phyloP scores from a whole-genome alignment of 2,888 invertebrate genomes.

The Patella pellucida region DNA sequence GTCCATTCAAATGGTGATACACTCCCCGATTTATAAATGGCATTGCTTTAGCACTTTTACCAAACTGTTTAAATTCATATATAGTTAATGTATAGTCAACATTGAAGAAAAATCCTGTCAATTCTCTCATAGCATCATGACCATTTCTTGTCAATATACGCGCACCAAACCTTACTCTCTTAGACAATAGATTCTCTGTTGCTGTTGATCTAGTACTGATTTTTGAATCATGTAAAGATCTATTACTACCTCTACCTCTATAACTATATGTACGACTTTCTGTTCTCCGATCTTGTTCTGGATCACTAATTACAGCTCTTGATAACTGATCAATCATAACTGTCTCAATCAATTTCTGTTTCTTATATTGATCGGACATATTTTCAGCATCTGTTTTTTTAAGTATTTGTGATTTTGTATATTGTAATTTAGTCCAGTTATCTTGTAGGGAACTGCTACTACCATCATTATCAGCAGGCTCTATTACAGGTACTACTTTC shows the following conservation, averaged over 20 bases:
- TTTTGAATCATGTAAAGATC: slow-evolving; percentile 65
- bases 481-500: slow-evolving; percentile 36
- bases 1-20: slow-evolving; percentile 54
- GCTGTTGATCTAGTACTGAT: slow-evolving; percentile 62
- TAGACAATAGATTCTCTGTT: slow-evolving; percentile 67
- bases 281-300: slow-evolving; percentile 57
- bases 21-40: slow-evolving; percentile 65
- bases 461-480: slow-evolving; percentile 37
- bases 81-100: slow-evolving; percentile 67
- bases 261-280: slow-evolving; percentile 34
- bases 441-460: slow-evolving; percentile 48
- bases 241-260: slow-evolving; percentile 55
- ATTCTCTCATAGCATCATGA: slow-evolving; percentile 68
- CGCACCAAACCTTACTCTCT: slow-evolving; percentile 67
- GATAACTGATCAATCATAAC: slow-evolving; percentile 69
- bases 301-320: slow-evolving; percentile 67
- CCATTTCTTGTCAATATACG: slow-evolving; percentile 68
- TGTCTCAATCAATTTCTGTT: slow-evolving; percentile 66
- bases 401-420: slow-evolving; percentile 49
- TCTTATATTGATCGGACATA: slow-evolving; percentile 62
- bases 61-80: slow-evolving; percentile 70
- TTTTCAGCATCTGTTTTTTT: slow-evolving; percentile 64
- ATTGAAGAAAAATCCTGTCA: slow-evolving; percentile 70
- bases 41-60: slow-evolving; percentile 70
- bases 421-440: slow-evolving; percentile 55